Evolutionary conservation across 2,888 invertebrate species (phyloP).

Genomic region (Philaethria dido): DNA sequence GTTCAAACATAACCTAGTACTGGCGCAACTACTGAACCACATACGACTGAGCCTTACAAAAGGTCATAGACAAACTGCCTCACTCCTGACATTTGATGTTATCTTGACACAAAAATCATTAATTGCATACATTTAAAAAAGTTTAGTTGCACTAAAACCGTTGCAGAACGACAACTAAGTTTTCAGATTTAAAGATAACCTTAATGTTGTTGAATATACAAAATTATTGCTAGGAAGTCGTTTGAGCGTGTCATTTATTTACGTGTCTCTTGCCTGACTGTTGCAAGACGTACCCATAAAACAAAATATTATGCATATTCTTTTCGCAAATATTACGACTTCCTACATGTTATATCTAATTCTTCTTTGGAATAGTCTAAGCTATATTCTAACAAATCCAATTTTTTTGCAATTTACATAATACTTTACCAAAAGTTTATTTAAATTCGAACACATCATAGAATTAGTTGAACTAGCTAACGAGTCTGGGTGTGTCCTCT

Average conservation of each 20-base stretch:
- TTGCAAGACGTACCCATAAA: slow-evolving; percentile 37
- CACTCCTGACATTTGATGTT: slow-evolving; percentile 35
- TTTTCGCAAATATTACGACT: slow-evolving; percentile 39
- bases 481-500: slow-evolving; percentile 79
- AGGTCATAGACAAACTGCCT: slow-evolving; percentile 34
- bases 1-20: slow-evolving; percentile 47
- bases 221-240: slow-evolving; percentile 45
- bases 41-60: slow-evolving; percentile 31
- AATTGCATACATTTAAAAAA: slow-evolving; percentile 35
- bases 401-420: slow-evolving; percentile 24
- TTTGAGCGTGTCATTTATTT: slow-evolving; percentile 40
- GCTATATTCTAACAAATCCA: slow-evolving; percentile 8
- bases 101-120: slow-evolving; percentile 39
- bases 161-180: slow-evolving; percentile 36
- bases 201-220: slow-evolving; percentile 37
- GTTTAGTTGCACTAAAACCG: slow-evolving; percentile 37
- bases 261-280: slow-evolving; percentile 32
- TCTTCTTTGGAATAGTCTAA: slow-evolving; percentile 13
- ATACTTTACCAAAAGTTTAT: slow-evolving; percentile 31
- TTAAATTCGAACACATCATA: slow-evolving; percentile 65
- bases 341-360: slow-evolving; percentile 38
- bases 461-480: slow-evolving; percentile 65
- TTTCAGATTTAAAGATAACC: slow-evolving; percentile 42
- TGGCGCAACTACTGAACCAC: slow-evolving; percentile 51
- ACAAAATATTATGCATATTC: slow-evolving; percentile 31